Base-by-base conservation (phyloP, 37 sponge, comb jelly and placozoan genomes). In the Lycopodina hypogea region DNA sequence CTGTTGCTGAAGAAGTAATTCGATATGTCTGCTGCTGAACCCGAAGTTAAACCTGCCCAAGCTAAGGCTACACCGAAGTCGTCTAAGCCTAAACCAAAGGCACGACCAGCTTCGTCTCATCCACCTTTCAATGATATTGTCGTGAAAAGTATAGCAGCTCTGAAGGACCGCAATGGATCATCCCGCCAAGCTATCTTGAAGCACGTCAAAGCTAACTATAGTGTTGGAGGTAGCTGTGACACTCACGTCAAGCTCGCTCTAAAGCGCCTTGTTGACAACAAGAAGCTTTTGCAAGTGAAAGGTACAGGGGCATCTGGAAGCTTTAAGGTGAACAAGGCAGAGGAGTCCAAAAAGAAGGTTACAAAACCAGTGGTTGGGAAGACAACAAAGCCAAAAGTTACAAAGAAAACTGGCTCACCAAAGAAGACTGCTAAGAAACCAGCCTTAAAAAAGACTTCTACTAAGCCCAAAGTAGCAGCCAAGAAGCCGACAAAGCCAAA, bases 141-240 rank as follows among this genome's bases (percentile, higher is more conserved):
- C 66, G 56, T 4, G 19, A 82, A 82, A 22, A 90, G 95, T 52
- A 87, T 97, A 68, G 26, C 38, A 15, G 56, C 75, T 3, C 79
- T 94, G 52, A 86, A 84, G 75, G 93, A 92, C 26, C 77, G 95
- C 32, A 68, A 60, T 17, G 97, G 97, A 3, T 86, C 90, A 41
- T 88, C 90, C 19, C 83, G 93, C 14, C 95, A 92, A 41, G 80
- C 81, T 42, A 97, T 97, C 85, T 4, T 72, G 74, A 97, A 94
- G 88, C 89, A 94, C 95, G 84, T 97, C 85, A 28, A 40, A 17
- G 80, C 73, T 77, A 86, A 97, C 77, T 92, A 89, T 90, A 94
- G 81, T 40, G 90, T 94, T 9, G 75, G 74, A 32, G 72, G 71
- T 23, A 88, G 89, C 1, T 58, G 67, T 4, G 85, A 87, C 2